phyloP scores from a whole-genome alignment of 1,140 invertebrate species.

The Drosophila parvula region DNA sequence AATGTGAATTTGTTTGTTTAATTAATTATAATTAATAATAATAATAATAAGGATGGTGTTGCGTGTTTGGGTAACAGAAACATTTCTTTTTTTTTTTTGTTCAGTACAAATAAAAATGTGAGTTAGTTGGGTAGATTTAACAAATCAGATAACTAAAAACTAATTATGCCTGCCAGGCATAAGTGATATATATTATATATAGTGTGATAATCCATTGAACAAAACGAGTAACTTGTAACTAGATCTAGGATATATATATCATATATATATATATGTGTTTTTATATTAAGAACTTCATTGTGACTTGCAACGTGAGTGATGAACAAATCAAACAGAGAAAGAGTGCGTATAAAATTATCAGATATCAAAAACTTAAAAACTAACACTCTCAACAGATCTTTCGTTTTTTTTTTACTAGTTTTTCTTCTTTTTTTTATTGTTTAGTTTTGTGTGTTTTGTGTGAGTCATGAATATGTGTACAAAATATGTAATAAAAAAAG shows the following conservation, averaged over 20 bases:
- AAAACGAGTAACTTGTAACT: slow-evolving; percentile 73
- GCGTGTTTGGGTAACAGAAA: slow-evolving; percentile 55
- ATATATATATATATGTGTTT: slow-evolving; percentile 41
- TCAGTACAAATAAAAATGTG: slow-evolving; percentile 72
- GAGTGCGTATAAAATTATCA: slow-evolving; percentile 49
- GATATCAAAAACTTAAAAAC: slow-evolving; percentile 43
- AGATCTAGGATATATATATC: slow-evolving; percentile 44
- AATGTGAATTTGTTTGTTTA: slow-evolving; percentile 40
- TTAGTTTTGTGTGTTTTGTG: slow-evolving; percentile 26
- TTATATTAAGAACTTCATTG: slow-evolving; percentile 69
- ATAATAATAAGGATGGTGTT: slow-evolving; percentile 34
- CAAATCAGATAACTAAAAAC: slow-evolving; percentile 57
- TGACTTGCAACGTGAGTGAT: slow-evolving; percentile 75
- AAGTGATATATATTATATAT: slow-evolving; percentile 30
- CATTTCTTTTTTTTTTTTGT: slow-evolving; percentile 66
- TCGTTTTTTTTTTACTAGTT: slow-evolving; percentile 1
- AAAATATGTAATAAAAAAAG: slow-evolving; percentile 53
- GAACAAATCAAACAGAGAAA: slow-evolving; percentile 77
- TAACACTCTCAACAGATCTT: slow-evolving; percentile 51
- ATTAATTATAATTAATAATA: slow-evolving; percentile 43
- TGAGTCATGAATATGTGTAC: slow-evolving; percentile 55
- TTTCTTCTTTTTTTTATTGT: slow-evolving; percentile 8
- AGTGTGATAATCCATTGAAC: slow-evolving; percentile 70
- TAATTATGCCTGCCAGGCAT: slow-evolving; percentile 55
- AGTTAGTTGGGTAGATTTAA: slow-evolving; percentile 42